Conservation (phyloP, 1,140 invertebrate genomes). For the Coenobita brevimanus region DNA sequence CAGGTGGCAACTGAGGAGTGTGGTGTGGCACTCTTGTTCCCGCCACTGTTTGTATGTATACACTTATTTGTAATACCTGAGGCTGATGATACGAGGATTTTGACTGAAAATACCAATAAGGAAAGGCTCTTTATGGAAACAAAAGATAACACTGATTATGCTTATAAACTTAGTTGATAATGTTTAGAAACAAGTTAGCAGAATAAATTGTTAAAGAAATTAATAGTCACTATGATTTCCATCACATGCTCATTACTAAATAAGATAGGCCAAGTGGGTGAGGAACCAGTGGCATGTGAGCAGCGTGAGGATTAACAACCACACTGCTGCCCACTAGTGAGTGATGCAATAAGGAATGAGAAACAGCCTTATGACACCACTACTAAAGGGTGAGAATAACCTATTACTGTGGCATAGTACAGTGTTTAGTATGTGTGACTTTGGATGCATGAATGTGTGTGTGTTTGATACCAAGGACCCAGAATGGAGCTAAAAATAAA, state of each 20-base stretch:
- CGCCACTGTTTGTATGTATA: constrained; percentile 54
- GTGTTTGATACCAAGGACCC: constrained; percentile 49
- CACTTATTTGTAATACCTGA: constrained; percentile 58
- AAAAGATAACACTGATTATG: constrained; percentile 43
- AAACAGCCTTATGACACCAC: constrained; percentile 49
- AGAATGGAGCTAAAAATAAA: constrained; percentile 35
- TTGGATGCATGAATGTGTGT: constrained; percentile 31
- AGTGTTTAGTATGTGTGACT: constrained; percentile 48
- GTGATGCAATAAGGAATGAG: constrained; percentile 51
- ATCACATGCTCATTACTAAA: constrained; percentile 5
- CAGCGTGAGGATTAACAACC: background rate
- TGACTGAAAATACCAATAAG: constrained; percentile 36
- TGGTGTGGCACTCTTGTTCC: constrained; percentile 59
- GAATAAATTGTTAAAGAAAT: constrained; percentile 58
- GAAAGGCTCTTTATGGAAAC: constrained; percentile 16
- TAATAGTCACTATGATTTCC: constrained; percentile 47
- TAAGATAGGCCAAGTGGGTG: background rate
- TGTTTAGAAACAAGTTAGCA: constrained; percentile 46
- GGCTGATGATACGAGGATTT: constrained; percentile 47
- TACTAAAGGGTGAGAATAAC: constrained; percentile 48
- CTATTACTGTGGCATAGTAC: constrained; percentile 54
- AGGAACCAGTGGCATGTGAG: background rate
- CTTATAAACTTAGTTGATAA: constrained; percentile 40
- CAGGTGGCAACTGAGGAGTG: background rate
- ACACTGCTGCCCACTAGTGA: constrained; percentile 17